Percentiles rank a stretch among this genome's conserved stretches.
These are phyloP conservation scores for Poeciliopsis gracilis DNA, from an alignment of 2,797 vertebrate species.

Conservation along the genomic window DNA sequence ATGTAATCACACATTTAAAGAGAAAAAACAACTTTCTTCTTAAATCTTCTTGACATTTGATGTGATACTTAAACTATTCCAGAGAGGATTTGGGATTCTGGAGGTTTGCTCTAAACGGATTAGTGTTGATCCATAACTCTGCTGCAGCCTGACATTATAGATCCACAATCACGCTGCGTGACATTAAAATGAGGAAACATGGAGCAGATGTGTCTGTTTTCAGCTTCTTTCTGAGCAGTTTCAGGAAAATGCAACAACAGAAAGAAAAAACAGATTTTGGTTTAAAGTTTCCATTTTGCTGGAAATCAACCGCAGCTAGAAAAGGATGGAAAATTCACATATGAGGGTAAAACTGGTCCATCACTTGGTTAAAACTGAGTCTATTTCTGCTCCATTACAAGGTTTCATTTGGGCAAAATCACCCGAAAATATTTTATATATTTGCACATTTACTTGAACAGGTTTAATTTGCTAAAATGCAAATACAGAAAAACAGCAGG, in stretches of 20 bases:
- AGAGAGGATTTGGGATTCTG: constrained; percentile 59
- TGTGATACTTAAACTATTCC: constrained; percentile 60
- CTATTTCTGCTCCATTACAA: neutral
- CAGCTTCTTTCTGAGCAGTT: neutral
- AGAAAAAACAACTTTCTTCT: constrained; percentile 38
- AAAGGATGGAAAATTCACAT: neutral
- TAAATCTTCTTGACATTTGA: constrained; percentile 72
- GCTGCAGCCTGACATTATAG: constrained; percentile 48
- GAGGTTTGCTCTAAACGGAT: constrained; percentile 65
- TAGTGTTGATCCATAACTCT: constrained; percentile 61
- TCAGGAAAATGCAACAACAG: neutral
- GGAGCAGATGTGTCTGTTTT: constrained; percentile 45
- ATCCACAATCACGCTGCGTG: constrained; percentile 56
- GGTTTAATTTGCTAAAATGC: neutral
- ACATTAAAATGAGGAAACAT: constrained; percentile 31
- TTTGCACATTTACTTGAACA: neutral
- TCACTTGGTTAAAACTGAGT: neutral
- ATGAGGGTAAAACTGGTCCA: neutral
- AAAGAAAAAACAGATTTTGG: neutral
- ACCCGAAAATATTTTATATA: neutral
- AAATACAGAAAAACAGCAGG: neutral
- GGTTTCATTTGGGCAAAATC: neutral
- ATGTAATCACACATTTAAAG: constrained; percentile 32
- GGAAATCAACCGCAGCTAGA: constrained; percentile 4
- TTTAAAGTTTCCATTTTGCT: constrained; percentile 10